phyloP scores from a whole-genome alignment of 2,797 vertebrate genomes.

The Microchirus variegatus region DNA sequence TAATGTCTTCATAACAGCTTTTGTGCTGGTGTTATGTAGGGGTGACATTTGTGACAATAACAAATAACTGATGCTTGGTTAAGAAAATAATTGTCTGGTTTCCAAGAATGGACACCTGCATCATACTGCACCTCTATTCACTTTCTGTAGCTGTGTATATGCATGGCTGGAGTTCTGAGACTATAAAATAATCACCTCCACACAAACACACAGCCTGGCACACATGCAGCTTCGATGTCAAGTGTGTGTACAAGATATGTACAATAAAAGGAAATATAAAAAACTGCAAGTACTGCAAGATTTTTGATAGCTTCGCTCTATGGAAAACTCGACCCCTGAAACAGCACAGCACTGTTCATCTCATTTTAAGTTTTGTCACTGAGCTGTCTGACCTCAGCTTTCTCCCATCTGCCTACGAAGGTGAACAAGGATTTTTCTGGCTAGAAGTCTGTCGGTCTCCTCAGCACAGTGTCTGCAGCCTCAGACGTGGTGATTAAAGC shows the following conservation, averaged over 20 bases:
- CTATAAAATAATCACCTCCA: background rate
- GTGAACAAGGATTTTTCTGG: slow-evolving; percentile 34
- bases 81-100: no score
- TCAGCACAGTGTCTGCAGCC: slow-evolving; percentile 18
- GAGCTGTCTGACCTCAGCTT: slow-evolving; percentile 8
- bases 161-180: slow-evolving; percentile 3
- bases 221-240: background rate
- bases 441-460: slow-evolving; percentile 24
- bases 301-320: background rate
- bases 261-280: background rate
- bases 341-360: background rate
- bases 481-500: slow-evolving; percentile 34
- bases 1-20: slow-evolving; percentile 45
- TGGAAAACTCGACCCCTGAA: background rate
- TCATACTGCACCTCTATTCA: slow-evolving; percentile 48
- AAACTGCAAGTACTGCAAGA: background rate
- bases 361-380: slow-evolving; percentile 18
- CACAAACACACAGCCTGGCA: background rate
- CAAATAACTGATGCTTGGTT: no score
- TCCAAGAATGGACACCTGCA: slow-evolving; percentile 43
- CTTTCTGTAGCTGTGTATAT: slow-evolving; percentile 16
- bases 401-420: slow-evolving; percentile 13
- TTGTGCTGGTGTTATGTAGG: slow-evolving; percentile 37
- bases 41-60: no score
- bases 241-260: no score